A percentile compares a stretch with the other conserved stretches of the same genome.
Evolutionary conservation across 2,888 invertebrate genomes (phyloP).

Genomic region (Antheraea yamamai): DNA sequence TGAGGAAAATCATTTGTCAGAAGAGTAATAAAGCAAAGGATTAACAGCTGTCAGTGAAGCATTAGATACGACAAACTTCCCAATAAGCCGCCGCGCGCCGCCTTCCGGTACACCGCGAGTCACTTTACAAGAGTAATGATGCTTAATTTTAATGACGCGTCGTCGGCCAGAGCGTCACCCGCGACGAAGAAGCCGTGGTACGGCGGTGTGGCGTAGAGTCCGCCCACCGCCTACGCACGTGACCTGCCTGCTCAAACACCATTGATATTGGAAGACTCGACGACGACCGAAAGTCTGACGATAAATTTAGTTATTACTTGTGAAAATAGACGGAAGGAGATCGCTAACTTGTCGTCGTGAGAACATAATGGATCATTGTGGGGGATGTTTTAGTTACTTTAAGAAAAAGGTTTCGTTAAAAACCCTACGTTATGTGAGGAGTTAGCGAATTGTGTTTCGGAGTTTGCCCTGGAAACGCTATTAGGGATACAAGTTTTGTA

Average conservation of each 20-base stretch:
- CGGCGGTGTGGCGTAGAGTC: constrained; percentile 36
- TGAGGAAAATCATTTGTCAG: constrained; percentile 60
- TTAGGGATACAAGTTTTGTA: constrained; percentile 56
- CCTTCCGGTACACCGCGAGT: constrained; percentile 66
- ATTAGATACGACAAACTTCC: constrained; percentile 65
- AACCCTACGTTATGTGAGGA: constrained; percentile 74
- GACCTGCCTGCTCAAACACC: constrained; percentile 67
- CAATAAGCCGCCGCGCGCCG: constrained; percentile 66
- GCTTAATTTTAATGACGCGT: constrained; percentile 81
- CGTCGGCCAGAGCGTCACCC: constrained; percentile 60
- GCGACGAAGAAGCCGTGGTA: constrained; percentile 41
- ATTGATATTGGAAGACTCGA: constrained; percentile 73
- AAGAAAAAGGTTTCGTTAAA: constrained; percentile 75
- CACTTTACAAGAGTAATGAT: constrained; percentile 80
- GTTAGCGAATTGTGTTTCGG: constrained; percentile 69
- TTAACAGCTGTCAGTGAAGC: constrained; percentile 65
- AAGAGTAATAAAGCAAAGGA: constrained; percentile 71
- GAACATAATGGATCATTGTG: constrained; percentile 81
- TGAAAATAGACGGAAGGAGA: constrained; percentile 82
- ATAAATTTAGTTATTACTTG: constrained; percentile 83
- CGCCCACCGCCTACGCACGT: constrained; percentile 56
- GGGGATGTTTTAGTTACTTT: constrained; percentile 75
- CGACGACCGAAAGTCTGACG: constrained; percentile 75
- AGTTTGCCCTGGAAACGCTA: constrained; percentile 61
- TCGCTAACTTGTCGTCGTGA: constrained; percentile 81